These are phyloP conservation scores for Sus cebifrons DNA, from an alignment of 2,797 vertebrate genomes.

Conservation along the genomic window DNA sequence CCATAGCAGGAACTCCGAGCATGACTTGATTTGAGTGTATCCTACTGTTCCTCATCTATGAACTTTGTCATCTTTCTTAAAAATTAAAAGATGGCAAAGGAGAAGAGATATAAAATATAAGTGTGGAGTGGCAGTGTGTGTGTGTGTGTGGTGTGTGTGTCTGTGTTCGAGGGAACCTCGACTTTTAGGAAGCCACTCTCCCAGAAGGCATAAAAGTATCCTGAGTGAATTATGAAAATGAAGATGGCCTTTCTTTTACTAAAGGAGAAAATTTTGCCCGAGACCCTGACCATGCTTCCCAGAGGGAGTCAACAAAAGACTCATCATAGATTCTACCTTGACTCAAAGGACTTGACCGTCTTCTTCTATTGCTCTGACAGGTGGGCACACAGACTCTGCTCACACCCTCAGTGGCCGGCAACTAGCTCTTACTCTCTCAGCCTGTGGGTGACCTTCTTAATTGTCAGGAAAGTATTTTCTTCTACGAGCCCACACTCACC, in stretches of 20 bases:
- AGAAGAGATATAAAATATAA: neutral
- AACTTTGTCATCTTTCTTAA: neutral
- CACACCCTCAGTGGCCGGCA: neutral
- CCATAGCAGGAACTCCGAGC: no score
- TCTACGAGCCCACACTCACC: neutral
- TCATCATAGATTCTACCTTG: neutral
- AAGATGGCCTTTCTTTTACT: neutral
- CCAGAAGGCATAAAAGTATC: neutral
- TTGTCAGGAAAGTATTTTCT: conserved; percentile 41
- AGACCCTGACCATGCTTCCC: neutral
- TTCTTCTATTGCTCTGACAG: neutral
- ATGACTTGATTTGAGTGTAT: neutral
- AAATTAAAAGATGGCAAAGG: neutral
- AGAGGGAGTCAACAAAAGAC: neutral
- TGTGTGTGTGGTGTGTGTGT: no score
- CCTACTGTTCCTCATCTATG: neutral
- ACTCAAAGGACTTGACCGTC: neutral
- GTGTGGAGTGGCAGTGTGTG: neutral
- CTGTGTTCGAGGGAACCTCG: neutral
- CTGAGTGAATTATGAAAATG: neutral
- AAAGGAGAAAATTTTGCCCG: neutral
- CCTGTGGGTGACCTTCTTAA: neutral
- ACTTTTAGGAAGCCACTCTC: neutral
- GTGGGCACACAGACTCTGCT: neutral
- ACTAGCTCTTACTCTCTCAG: neutral